Conservation (phyloP, 2,888 invertebrate genomes). For the Agrilus mali region DNA sequence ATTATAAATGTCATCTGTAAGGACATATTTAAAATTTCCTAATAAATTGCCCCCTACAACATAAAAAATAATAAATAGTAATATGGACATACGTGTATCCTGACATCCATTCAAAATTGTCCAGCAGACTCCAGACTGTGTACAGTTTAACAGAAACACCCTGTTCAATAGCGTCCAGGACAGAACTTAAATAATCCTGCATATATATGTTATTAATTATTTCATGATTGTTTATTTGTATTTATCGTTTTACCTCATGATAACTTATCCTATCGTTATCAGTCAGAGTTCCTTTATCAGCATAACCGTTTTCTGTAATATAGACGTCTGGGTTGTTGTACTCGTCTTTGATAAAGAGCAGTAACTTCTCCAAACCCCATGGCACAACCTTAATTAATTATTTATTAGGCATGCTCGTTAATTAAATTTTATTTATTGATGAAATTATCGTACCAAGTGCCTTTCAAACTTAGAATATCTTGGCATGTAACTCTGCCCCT, state of each 20-base stretch:
- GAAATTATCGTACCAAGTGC: too few species aligned
- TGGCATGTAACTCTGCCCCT: too few species aligned
- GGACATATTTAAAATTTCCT: too few species aligned
- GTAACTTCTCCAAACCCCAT: slow-evolving; percentile 47
- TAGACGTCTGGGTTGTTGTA: slow-evolving; percentile 44
- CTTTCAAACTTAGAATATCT: too few species aligned
- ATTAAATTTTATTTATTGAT: too few species aligned
- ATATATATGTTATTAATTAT: too few species aligned
- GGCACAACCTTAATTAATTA: slow-evolving; percentile 32
- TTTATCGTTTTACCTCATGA: neutral
- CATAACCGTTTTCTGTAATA: slow-evolving; percentile 50
- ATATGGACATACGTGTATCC: slow-evolving; percentile 60
- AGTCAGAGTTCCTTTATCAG: slow-evolving; percentile 20
- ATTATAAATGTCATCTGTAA: too few species aligned
- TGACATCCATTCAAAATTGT: slow-evolving; percentile 62
- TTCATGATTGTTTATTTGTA: too few species aligned
- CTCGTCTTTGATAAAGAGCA: slow-evolving; percentile 46
- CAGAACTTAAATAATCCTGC: slow-evolving; percentile 16
- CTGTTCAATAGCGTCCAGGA: slow-evolving; percentile 31
- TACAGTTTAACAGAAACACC: slow-evolving; percentile 47
- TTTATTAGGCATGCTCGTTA: too few species aligned
- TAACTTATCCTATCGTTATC: neutral
- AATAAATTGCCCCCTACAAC: too few species aligned
- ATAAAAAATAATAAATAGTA: too few species aligned
- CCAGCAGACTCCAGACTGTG: slow-evolving; percentile 60